A percentile compares a stretch with the other conserved stretches of the same genome.
These are phyloP conservation scores for Aselliscus stoliczkanus DNA, from an alignment of 2,797 vertebrate species.

Conservation along the genomic window DNA sequence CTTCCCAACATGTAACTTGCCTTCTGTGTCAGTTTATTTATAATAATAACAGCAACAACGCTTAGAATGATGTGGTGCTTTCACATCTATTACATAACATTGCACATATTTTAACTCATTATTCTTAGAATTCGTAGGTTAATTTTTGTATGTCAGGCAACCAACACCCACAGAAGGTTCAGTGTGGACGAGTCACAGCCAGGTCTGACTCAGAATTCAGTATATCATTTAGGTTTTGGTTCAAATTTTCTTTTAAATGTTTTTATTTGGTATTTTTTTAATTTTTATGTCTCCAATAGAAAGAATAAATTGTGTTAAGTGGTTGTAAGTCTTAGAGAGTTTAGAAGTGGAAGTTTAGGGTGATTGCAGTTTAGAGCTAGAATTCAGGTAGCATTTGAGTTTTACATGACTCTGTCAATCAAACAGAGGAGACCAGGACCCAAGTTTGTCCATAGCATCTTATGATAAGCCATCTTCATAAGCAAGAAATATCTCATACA, in stretches of 20 bases:
- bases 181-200: not conserved
- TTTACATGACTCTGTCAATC: not conserved
- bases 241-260: not conserved
- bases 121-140: not conserved
- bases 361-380: not conserved
- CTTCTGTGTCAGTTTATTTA: constrained; percentile 25
- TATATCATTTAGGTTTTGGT: not conserved
- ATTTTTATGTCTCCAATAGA: not conserved
- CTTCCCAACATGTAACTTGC: not conserved
- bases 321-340: not conserved
- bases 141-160: not conserved
- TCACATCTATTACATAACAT: not conserved
- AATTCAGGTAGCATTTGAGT: not conserved
- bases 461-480: not conserved
- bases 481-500: not conserved
- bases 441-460: not conserved
- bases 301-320: not conserved
- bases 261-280: not conserved
- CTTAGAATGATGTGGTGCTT: not conserved
- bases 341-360: not conserved
- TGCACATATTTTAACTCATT: not conserved
- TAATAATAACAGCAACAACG: not conserved
- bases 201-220: not conserved
- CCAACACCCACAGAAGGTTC: not conserved
- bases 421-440: not conserved